A percentile compares a stretch with the other conserved stretches of the same genome.
phyloP scores from a whole-genome alignment of 2,797 vertebrate genomes.

The Forpus xanthops region DNA sequence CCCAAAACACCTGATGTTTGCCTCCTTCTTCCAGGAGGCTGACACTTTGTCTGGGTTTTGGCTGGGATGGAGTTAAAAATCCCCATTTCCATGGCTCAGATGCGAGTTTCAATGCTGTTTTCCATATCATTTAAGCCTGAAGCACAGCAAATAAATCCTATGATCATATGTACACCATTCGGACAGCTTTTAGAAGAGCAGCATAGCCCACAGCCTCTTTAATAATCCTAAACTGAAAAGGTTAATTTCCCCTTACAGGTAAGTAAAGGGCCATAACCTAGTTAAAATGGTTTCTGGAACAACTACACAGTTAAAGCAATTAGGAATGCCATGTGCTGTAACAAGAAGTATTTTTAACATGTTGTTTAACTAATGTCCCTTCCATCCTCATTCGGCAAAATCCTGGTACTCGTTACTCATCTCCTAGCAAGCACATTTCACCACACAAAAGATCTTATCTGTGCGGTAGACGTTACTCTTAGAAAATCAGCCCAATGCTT shows the following conservation, averaged over 20 bases:
- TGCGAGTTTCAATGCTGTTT: background rate
- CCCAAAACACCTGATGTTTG: background rate
- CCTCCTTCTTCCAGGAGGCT: background rate
- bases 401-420: background rate
- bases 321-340: background rate
- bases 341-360: background rate
- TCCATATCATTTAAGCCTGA: background rate
- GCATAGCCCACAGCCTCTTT: background rate
- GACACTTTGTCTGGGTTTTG: background rate
- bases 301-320: background rate
- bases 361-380: background rate
- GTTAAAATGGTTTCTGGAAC: slow-evolving; percentile 13
- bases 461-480: background rate
- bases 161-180: background rate
- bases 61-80: background rate
- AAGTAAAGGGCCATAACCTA: background rate
- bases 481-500: background rate
- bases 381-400: background rate
- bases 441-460: slow-evolving; percentile 27
- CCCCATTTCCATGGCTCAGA: background rate
- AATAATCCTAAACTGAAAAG: background rate
- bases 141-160: background rate
- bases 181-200: background rate
- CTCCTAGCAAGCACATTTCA: background rate
- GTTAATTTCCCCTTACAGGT: slow-evolving; percentile 8